Percentiles rank a stretch among this genome's conserved stretches.
Conservation (phyloP, 2,113 vertebrate genomes). For the Hucho hucho region DNA sequence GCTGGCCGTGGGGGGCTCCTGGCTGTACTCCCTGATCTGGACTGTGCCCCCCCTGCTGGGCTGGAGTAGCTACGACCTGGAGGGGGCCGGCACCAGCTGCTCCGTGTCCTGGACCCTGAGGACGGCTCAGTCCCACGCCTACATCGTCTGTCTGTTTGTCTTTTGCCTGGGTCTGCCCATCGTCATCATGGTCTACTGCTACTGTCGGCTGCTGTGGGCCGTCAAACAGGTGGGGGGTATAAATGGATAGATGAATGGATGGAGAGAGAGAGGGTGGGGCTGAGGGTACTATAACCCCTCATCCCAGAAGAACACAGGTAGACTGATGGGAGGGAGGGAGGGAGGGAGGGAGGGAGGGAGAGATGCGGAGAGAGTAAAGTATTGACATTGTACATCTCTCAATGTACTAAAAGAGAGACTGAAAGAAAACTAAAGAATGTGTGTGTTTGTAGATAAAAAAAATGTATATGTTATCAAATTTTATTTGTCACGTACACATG, state of each 20-base stretch:
- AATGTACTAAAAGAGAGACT: neutral
- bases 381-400: neutral
- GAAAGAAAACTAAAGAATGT: no score
- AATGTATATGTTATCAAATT: no score
- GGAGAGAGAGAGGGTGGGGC: neutral
- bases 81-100: conserved; percentile 85
- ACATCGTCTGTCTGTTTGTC: conserved; percentile 85
- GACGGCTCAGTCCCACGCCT: conserved; percentile 74
- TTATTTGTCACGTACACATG: no score
- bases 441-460: no score
- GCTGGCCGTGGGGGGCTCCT: conserved; percentile 77
- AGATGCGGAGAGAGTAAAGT: neutral
- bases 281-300: neutral
- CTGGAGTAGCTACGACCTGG: conserved; percentile 85
- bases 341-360: neutral
- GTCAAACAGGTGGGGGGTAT: conserved; percentile 79
- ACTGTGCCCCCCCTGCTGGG: conserved; percentile 84
- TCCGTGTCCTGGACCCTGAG: conserved; percentile 82
- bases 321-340: neutral
- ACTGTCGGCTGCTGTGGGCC: conserved; percentile 77
- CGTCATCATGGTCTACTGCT: conserved; percentile 84
- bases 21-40: conserved; percentile 87
- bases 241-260: no score
- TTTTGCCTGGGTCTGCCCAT: conserved; percentile 85
- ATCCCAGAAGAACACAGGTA: no score